These are phyloP conservation scores for Ctenicera cuprea DNA, from an alignment of 2,888 invertebrate species.

Conservation along the genomic window DNA sequence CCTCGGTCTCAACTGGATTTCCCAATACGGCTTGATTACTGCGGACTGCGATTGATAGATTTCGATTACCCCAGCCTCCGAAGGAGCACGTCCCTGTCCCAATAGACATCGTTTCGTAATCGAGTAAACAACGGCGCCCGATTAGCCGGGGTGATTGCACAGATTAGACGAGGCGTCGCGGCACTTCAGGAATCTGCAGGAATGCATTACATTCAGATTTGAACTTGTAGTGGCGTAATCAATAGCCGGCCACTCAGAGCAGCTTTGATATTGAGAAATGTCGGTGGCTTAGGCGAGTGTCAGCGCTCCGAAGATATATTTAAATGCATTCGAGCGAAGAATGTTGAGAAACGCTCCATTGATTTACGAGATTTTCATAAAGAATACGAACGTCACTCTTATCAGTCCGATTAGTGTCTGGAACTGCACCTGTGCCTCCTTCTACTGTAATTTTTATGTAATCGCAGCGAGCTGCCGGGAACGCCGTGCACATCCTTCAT, in stretches of 20 bases:
- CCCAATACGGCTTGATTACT: constrained; percentile 52
- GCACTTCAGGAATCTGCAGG: constrained; percentile 46
- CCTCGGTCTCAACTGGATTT: constrained; percentile 45
- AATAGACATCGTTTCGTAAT: constrained; percentile 45
- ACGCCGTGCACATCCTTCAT: constrained; percentile 55
- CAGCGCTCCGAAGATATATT: constrained; percentile 27
- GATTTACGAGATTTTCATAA: constrained; percentile 45
- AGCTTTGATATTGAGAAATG: constrained; percentile 22
- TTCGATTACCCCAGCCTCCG: constrained; percentile 51
- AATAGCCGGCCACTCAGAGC: constrained; percentile 22
- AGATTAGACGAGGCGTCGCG: constrained; percentile 53
- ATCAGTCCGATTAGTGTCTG: constrained; percentile 34
- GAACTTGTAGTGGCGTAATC: constrained; percentile 38
- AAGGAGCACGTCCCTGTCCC: constrained; percentile 49
- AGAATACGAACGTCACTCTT: constrained; percentile 28
- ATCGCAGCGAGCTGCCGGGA: constrained; percentile 51
- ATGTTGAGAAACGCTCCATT: constrained; percentile 23
- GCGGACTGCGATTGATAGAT: constrained; percentile 54
- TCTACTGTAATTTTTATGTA: constrained; percentile 53
- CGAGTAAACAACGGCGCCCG: constrained; percentile 53
- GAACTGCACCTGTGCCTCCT: constrained; percentile 39
- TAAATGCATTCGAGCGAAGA: constrained; percentile 21
- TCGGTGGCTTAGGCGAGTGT: constrained; percentile 25
- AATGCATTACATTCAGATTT: constrained; percentile 50
- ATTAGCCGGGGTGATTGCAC: constrained; percentile 51